Base-by-base conservation (phyloP, 2,888 invertebrate species). In the Xanthorhoe spadicearia region DNA sequence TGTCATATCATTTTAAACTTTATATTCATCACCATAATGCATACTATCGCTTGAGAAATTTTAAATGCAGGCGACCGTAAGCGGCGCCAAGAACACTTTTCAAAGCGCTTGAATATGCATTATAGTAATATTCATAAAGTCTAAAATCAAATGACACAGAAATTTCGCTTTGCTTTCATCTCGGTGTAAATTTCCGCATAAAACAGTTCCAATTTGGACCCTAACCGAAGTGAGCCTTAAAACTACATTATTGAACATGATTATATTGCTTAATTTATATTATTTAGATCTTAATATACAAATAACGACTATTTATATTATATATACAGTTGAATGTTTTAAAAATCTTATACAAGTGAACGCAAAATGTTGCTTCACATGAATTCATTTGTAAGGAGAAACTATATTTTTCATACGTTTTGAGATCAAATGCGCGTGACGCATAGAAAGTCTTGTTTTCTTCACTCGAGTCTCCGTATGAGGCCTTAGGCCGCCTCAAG, bases 201-300 rank as follows among this genome's bases (percentile, higher is more conserved):
- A 38, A 38, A 43, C 1, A 17, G 5, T 17, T 48, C 17, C 15
- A 43, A 43, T 13, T 48, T 48, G 48, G 17, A 48, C 15, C 48
- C 35, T 19, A 23, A 19, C 51, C 15, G 15, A 49, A 59, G 8
- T 51, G 18, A 49, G 35, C 50, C 15, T 52, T 52, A 52, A n/a
- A n/a, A n/a, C n/a, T n/a, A n/a, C 4, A 23, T 3, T 23, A 63
- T 52, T 56, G 51, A 63, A 67, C 67, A 56, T 56, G 63, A 67
- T 38, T 54, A 67, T 67, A 67, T 67, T 60, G 60, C 56, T 63
- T 64, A 67, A 28, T n/a, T 32, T 54, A 62, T 51, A 52, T 61
- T 46, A 32, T 56, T 57, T 57, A 46, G 48, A 60, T 13, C 65
- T 65, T 69, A 69, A 69, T 69, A 69, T 69, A 69, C 69, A 63